Evolutionary conservation across 2,797 vertebrate genomes (phyloP), one percentile per base, ranked within the genome.

Genomic region (Synaphobranchus kaupii): DNA sequence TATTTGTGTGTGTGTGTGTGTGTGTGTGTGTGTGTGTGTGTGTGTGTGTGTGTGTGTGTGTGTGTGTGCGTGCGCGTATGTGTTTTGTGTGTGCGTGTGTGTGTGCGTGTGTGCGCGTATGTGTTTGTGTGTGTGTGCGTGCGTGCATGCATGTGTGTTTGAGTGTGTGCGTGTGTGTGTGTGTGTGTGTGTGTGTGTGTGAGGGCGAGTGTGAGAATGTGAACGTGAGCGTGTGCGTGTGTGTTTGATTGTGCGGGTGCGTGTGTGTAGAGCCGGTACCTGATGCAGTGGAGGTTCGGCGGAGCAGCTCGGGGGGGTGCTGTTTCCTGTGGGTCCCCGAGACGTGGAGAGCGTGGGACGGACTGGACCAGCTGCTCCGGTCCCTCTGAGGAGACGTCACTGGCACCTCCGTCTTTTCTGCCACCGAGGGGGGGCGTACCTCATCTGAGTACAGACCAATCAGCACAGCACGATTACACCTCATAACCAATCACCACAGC

Each of bases 291-390:
- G 98, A 98, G 17, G 97, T 96, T 34, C 97, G 96, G 90, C 97
- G 92, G 47, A 95, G 95, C 44, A 96, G 94, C 1, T 99, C 97
- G 1, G 96, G 93, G 87, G 92, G 88, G 78, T 96, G 94, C 54
- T 95, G 96, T 84, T 99, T 99, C 90, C 97, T 96, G 88, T 97
- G 97, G 0, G 95, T 87, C 82, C 94, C 90, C 0, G 97, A 94
- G 7, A 95, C 94, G 68, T 96, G 93, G 17, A 90, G 8, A 1
- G 95, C 94, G 87, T 94, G 94, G 0, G 95, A 92, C 63, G 98
- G 96, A 92, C 97, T 98, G 89, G 96, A 94, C 97, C 97, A 98
- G 88, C 93, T 95, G 68, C 92, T 94, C 87, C 96, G 93, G 88
- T 96, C 90, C 0, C 92, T 88, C 44, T 96, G 97, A 8, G 96